phyloP scores from a whole-genome alignment of 2,113 vertebrate species.

The Hiodon tergisus region DNA sequence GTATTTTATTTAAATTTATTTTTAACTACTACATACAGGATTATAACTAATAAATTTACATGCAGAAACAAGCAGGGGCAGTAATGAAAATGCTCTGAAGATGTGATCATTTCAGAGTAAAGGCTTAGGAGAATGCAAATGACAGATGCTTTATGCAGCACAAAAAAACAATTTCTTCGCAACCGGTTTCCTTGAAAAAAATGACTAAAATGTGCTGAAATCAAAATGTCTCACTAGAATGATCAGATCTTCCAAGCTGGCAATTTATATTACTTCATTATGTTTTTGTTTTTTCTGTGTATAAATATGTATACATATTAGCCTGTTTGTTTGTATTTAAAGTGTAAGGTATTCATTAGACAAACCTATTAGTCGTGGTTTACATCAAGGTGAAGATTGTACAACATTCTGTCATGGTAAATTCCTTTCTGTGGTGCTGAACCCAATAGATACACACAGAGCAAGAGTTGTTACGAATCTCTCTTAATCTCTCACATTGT shows the following conservation, averaged over 20 bases:
- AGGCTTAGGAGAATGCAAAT: conserved; percentile 33
- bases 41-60: conserved; percentile 64
- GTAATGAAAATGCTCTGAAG: conserved; percentile 46
- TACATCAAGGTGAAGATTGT: not conserved
- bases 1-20: conserved; percentile 58
- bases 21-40: conserved; percentile 71
- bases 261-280: conserved; percentile 10
- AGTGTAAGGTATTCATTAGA: not conserved
- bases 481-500: conserved; percentile 1
- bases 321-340: conserved; percentile 6
- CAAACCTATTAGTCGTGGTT: no score
- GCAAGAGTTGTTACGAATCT: conserved; percentile 11
- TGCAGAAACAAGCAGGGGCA: conserved; percentile 81
- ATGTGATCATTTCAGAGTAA: conserved; percentile 28
- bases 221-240: conserved; percentile 29
- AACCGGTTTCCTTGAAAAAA: conserved; percentile 33
- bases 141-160: conserved; percentile 35
- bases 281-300: conserved; percentile 15
- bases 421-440: conserved; percentile 1
- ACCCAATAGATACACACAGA: not conserved
- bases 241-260: conserved; percentile 17
- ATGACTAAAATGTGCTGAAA: conserved; percentile 34
- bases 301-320: conserved; percentile 6
- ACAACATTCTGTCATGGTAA: not conserved
- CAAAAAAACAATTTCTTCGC: conserved; percentile 37